phyloP scores from a whole-genome alignment of 2,797 vertebrate species.

The Malurus splendens region DNA sequence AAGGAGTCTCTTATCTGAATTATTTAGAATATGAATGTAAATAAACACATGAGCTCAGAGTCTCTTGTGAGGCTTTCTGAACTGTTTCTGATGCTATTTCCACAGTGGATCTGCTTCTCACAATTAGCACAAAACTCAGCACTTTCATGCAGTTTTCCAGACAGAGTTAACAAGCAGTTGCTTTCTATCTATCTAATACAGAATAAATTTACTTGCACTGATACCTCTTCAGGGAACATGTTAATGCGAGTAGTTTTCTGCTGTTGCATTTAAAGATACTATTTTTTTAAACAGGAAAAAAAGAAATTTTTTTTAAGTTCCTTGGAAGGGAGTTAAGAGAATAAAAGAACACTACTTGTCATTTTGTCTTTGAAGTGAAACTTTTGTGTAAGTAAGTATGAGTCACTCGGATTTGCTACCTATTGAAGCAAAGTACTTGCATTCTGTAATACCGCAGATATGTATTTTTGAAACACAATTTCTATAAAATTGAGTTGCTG shows the following conservation, averaged over 20 bases:
- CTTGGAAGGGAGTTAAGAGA: background rate
- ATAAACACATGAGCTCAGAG: background rate
- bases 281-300: background rate
- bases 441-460: background rate
- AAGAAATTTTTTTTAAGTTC: fast-evolving
- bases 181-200: background rate
- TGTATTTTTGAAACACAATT: background rate
- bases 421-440: background rate
- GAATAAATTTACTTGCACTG: background rate
- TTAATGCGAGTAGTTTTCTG: background rate
- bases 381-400: conserved; percentile 18
- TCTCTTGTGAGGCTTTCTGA: background rate
- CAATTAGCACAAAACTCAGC: background rate
- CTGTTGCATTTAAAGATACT: background rate
- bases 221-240: background rate
- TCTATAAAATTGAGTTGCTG: background rate
- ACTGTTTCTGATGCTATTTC: background rate
- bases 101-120: background rate
- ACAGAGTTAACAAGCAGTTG: background rate
- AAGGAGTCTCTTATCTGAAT: background rate
- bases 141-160: background rate
- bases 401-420: background rate
- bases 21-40: background rate
- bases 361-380: conserved; percentile 30
- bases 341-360: background rate